Percentiles rank a stretch among this genome's conserved stretches.
These are phyloP conservation scores for Anabacerthia variegaticeps DNA, from an alignment of 2,797 vertebrate species.

Conservation along the genomic window DNA sequence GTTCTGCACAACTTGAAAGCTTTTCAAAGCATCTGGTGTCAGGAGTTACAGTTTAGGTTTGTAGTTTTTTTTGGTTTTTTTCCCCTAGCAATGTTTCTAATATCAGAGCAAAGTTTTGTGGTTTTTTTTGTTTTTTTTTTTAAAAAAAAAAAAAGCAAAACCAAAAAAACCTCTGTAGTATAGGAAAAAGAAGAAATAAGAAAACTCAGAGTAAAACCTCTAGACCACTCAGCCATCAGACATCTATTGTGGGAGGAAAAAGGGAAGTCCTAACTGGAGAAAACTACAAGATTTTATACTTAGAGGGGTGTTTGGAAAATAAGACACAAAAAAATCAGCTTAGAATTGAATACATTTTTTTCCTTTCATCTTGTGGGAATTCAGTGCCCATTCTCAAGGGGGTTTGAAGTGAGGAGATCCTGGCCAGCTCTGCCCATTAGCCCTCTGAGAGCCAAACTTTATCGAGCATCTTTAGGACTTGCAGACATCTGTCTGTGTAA, in stretches of 20 bases:
- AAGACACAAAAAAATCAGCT: background rate
- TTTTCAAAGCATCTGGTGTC: slow-evolving; percentile 48
- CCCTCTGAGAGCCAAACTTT: background rate
- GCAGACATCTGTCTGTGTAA: background rate
- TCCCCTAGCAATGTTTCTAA: slow-evolving; percentile 36
- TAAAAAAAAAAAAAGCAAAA: background rate
- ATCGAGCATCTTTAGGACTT: background rate
- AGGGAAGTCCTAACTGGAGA: background rate
- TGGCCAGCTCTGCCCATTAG: background rate
- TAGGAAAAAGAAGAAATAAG: slow-evolving; percentile 13
- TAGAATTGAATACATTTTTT: background rate
- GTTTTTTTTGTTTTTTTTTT: too few species aligned
- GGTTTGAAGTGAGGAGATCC: background rate
- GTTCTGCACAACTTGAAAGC: slow-evolving; percentile 57
- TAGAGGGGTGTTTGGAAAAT: background rate
- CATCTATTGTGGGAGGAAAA: background rate
- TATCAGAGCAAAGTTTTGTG: slow-evolving; percentile 8
- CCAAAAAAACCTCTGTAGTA: background rate
- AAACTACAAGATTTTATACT: background rate
- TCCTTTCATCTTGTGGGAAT: fast-evolving
- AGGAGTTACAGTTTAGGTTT: slow-evolving; percentile 31
- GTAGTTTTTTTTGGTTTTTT: background rate
- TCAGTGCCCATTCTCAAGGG: background rate
- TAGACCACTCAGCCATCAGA: background rate
- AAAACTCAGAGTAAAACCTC: slow-evolving; percentile 21